Percentiles rank a stretch among this genome's conserved stretches.
Evolutionary conservation across 2,797 vertebrate species (phyloP).

Genomic region (Notamacropus eugenii): DNA sequence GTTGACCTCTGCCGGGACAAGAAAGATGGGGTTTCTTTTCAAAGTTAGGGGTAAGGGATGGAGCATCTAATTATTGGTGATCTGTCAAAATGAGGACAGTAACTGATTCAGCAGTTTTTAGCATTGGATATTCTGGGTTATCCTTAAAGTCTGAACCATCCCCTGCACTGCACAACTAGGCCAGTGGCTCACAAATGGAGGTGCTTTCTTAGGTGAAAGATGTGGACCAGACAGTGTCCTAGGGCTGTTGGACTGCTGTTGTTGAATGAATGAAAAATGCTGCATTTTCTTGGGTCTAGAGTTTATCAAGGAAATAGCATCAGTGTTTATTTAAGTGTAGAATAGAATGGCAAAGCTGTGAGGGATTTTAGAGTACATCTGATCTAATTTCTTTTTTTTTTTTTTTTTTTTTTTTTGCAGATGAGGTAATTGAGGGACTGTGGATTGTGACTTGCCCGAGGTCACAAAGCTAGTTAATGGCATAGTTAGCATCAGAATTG

Average conservation of each 20-base stretch:
- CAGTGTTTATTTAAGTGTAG: not conserved
- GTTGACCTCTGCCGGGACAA: constrained; percentile 56
- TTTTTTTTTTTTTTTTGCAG: not conserved
- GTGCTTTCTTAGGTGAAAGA: not conserved
- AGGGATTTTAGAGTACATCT: not conserved
- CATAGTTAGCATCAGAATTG: not conserved
- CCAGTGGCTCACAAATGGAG: not conserved
- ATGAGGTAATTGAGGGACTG: not conserved
- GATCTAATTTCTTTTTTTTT: not conserved
- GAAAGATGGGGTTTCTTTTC: constrained; percentile 24
- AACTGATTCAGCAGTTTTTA: constrained; percentile 52
- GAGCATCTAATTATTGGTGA: not conserved
- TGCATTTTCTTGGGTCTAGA: not conserved
- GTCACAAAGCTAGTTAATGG: constrained; percentile 5
- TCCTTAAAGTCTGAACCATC: not conserved
- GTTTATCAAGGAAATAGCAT: not conserved
- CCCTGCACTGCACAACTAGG: not conserved
- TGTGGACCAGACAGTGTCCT: not conserved
- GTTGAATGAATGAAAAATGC: not conserved
- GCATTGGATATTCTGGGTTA: not conserved
- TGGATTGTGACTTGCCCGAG: not conserved
- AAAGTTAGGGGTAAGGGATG: not conserved
- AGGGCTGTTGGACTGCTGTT: accelerated
- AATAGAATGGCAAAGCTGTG: not conserved
- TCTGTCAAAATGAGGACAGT: constrained; percentile 19